Evolutionary conservation across 2,797 vertebrate species (phyloP).

Genomic region (Argentina silus): DNA sequence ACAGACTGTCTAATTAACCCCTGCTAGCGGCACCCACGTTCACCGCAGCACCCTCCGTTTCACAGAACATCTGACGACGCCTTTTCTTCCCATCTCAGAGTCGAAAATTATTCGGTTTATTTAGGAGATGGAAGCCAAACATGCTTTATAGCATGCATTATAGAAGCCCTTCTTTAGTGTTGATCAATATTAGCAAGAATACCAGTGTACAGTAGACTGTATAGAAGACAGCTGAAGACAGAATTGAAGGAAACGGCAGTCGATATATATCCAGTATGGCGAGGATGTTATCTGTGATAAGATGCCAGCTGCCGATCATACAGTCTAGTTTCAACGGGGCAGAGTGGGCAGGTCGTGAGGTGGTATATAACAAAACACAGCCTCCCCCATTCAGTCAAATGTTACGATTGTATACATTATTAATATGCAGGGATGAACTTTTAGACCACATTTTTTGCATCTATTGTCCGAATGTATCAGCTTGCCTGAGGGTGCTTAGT

Average conservation of each 20-base stretch:
- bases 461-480: conserved; percentile 57
- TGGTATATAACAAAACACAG: conserved; percentile 16
- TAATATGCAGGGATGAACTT: conserved; percentile 47
- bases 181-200: background rate
- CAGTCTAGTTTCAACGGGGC: conserved; percentile 25
- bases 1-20: conserved; percentile 38
- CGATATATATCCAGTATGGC: background rate
- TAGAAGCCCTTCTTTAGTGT: background rate
- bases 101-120: conserved; percentile 1
- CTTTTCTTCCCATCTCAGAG: background rate
- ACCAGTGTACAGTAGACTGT: background rate
- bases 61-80: conserved; percentile 4
- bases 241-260: background rate
- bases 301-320: background rate
- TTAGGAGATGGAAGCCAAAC: background rate
- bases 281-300: background rate
- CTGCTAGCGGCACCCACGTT: conserved; percentile 2
- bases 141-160: background rate
- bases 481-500: conserved; percentile 54
- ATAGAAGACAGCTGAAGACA: background rate
- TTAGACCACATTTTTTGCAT: conserved; percentile 32
- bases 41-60: conserved; percentile 3
- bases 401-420: conserved; percentile 15
- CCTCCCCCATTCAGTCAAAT: conserved; percentile 21
- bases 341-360: conserved; percentile 23